Evolutionary conservation across 2,113 vertebrate genomes (phyloP), one percentile per base, ranked within the genome.

Genomic region (Psophia crepitans): DNA sequence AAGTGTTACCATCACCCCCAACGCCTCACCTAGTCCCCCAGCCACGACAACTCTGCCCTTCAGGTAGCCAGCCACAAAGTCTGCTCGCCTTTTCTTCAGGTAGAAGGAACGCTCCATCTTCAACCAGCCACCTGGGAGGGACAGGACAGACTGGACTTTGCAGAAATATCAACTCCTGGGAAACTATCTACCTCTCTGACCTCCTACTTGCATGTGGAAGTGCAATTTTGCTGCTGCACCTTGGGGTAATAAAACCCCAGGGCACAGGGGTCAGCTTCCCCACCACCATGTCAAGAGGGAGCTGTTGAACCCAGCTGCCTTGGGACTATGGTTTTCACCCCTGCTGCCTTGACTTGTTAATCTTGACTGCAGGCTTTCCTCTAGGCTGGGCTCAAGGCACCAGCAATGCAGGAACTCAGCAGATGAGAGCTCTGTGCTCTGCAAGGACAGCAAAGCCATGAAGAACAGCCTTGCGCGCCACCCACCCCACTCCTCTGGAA

Each of bases 61-160:
- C 97, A 99, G 97, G 93, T 97, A 98, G 30, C 99, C 99, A 1
- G 99, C 98, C 44, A 98, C 98, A 8, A 99, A 99, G 96, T 99
- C 99, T 8, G 99, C 99, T 70, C 99, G 98, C 84, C 99, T 99
- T 54, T 99, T 99, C 98, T 99, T 99, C 98, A 99, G 98, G 80
- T 98, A 98, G 64, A 98, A 98, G 2, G 98, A 99, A 32, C 99
- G 98, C 60, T 99, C 99, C 33, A 97, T 98, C 98, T 99, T 99
- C 97, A 99, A 90, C 99, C 99, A 99, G 7, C 95, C 96, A 10
- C 99, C 99, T 99, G 94, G 46, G 44, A 83, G 44, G 70, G 77
- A 41, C 33, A 24, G 81, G 53, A 65, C 41, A 68, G 12, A 33
- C 7, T 0, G 8, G 33, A 26, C 1, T n/a, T n/a, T 5, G 4